Percentiles rank a stretch among this genome's conserved stretches.
phyloP scores from a whole-genome alignment of 2,113 vertebrate genomes.

The Brevimyrus niger region DNA sequence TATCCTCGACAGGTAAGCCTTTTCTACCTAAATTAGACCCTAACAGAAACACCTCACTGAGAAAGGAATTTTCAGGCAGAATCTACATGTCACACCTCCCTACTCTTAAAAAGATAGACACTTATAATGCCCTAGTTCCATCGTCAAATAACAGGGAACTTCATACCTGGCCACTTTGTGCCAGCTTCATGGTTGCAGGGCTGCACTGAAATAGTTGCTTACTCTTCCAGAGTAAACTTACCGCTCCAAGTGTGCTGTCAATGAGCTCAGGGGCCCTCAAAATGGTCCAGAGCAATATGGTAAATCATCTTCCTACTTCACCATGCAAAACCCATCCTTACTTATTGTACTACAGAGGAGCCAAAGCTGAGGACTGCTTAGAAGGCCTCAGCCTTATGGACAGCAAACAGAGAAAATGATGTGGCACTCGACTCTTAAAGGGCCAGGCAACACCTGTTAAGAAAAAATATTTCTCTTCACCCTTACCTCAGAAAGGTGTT shows the following conservation, averaged over 20 bases:
- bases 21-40: neutral
- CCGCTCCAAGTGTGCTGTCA: neutral
- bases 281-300: neutral
- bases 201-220: neutral
- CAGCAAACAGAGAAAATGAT: neutral
- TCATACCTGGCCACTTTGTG: neutral
- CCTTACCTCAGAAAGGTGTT: slow-evolving; percentile 61
- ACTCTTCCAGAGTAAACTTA: neutral
- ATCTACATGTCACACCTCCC: neutral
- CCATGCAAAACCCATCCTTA: neutral
- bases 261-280: neutral
- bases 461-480: slow-evolving; percentile 13
- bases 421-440: neutral
- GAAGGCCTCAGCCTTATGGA: neutral
- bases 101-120: neutral
- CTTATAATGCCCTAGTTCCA: neutral
- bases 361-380: neutral
- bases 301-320: neutral
- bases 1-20: slow-evolving; percentile 64
- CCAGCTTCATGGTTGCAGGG: neutral
- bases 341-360: neutral
- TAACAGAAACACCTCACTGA: neutral
- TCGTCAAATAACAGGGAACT: neutral
- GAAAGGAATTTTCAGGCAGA: neutral
- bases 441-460: neutral